Evolutionary conservation across 2,888 invertebrate genomes (phyloP).

Genomic region (Leucania comma): DNA sequence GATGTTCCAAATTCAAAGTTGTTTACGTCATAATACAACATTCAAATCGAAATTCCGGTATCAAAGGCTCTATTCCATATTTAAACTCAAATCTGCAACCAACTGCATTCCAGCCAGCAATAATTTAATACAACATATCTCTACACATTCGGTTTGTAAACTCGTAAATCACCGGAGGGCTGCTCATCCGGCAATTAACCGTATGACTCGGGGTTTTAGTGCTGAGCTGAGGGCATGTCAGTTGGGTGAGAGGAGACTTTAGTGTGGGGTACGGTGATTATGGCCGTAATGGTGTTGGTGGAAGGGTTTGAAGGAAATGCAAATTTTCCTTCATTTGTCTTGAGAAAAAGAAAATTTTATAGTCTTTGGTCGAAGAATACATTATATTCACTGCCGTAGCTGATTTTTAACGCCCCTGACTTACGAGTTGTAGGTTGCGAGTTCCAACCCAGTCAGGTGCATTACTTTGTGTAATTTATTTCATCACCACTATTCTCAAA

Average conservation of each 20-base stretch:
- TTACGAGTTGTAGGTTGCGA: too few relatives aligned
- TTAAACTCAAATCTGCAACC: background rate
- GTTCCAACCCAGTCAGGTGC: too few relatives aligned
- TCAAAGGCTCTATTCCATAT: background rate
- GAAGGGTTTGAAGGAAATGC: background rate
- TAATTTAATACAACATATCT: conserved; percentile 63
- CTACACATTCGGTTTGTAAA: conserved; percentile 66
- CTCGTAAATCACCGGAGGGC: conserved; percentile 78
- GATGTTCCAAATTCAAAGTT: too few relatives aligned
- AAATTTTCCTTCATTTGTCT: background rate
- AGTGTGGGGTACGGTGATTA: conserved; percentile 47
- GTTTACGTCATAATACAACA: too few relatives aligned
- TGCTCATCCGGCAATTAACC: conserved; percentile 79
- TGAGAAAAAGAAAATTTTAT: too few relatives aligned
- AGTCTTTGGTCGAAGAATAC: too few relatives aligned
- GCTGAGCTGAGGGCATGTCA: conserved; percentile 61
- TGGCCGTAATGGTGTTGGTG: conserved; percentile 41
- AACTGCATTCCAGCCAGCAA: conserved; percentile 51
- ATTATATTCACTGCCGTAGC: too few relatives aligned
- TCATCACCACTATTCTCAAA: too few relatives aligned
- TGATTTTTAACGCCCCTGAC: too few relatives aligned
- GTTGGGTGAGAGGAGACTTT: conserved; percentile 27
- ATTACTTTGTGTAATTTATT: too few relatives aligned
- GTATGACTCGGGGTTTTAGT: conserved; percentile 75
- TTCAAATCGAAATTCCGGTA: background rate